Evolutionary conservation across 2,797 vertebrate species (phyloP).

Genomic region (Chromobotia macracanthus): DNA sequence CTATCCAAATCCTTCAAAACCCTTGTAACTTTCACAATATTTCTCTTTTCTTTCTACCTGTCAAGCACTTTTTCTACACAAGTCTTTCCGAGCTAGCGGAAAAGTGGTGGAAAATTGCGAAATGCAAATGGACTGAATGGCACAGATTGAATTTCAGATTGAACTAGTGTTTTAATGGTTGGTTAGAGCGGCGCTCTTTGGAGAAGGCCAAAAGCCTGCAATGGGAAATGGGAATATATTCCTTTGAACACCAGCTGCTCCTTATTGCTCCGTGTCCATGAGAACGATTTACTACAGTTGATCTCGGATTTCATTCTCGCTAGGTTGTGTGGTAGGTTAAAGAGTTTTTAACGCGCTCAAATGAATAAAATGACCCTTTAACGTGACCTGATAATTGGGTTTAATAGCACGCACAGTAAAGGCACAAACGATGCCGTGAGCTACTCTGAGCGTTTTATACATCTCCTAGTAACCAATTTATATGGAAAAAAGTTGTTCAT

Average conservation of each 20-base stretch:
- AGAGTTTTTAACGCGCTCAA: neutral
- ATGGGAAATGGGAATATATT: slow-evolving; percentile 15
- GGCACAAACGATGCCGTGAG: neutral
- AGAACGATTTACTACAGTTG: neutral
- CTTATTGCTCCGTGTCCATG: neutral
- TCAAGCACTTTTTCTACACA: neutral
- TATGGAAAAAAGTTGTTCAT: neutral
- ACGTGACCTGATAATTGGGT: slow-evolving; percentile 26
- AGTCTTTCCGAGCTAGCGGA: neutral
- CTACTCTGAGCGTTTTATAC: neutral
- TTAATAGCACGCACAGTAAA: slow-evolving; percentile 12
- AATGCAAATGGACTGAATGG: slow-evolving; percentile 10
- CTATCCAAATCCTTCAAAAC: neutral
- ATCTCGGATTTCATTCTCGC: neutral
- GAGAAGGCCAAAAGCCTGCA: neutral
- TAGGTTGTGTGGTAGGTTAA: neutral
- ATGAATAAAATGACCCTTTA: slow-evolving; percentile 9
- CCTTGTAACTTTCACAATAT: neutral
- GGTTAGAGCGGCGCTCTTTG: slow-evolving; percentile 22
- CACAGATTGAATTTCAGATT: slow-evolving; percentile 25
- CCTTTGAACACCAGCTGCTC: slow-evolving; percentile 1
- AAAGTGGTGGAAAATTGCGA: neutral
- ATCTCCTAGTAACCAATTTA: neutral
- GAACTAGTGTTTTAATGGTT: slow-evolving; percentile 36
- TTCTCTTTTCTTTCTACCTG: neutral